phyloP scores from a whole-genome alignment of 2,888 invertebrate species.

The Thera britannica region DNA sequence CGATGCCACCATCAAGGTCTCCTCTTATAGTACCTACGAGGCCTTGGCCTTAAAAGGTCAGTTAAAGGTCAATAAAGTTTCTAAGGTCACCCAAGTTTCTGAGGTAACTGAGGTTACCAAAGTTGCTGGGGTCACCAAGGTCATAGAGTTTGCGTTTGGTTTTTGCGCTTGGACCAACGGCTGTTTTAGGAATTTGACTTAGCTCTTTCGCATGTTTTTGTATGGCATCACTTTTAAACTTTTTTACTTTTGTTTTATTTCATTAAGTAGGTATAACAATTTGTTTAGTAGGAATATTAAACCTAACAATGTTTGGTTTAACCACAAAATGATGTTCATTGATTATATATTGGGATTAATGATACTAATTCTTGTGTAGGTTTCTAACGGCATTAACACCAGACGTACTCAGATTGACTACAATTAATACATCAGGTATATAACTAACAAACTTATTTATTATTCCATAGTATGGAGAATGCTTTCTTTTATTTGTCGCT shows the following conservation, averaged over 20 bases:
- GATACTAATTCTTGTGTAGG: constrained; percentile 67
- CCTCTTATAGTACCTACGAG: constrained; percentile 72
- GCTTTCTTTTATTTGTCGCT: constrained; percentile 74
- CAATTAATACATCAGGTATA: constrained; percentile 82
- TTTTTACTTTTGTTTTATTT: constrained; percentile 17
- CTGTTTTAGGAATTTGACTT: constrained; percentile 49
- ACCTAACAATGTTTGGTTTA: constrained; percentile 14
- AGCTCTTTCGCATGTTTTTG: constrained; percentile 51
- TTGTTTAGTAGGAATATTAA: constrained; percentile 28
- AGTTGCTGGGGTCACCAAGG: constrained; percentile 47
- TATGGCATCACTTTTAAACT: constrained; percentile 28
- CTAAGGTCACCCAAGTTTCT: constrained; percentile 50
- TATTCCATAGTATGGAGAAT: constrained; percentile 71
- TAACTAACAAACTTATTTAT: constrained; percentile 58
- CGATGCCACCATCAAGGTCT: constrained; percentile 81
- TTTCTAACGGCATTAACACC: constrained; percentile 84
- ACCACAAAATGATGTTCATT: constrained; percentile 18
- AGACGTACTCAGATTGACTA: constrained; percentile 83
- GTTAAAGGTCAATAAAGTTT: constrained; percentile 52
- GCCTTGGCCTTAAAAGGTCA: constrained; percentile 61
- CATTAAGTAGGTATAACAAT: constrained; percentile 14
- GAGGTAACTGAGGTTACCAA: constrained; percentile 57
- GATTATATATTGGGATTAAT: constrained; percentile 37
- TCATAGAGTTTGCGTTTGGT: constrained; percentile 44
- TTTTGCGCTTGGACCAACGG: constrained; percentile 81